Base-by-base conservation (phyloP, 2,888 invertebrate species). In the Cepaea hortensis region DNA sequence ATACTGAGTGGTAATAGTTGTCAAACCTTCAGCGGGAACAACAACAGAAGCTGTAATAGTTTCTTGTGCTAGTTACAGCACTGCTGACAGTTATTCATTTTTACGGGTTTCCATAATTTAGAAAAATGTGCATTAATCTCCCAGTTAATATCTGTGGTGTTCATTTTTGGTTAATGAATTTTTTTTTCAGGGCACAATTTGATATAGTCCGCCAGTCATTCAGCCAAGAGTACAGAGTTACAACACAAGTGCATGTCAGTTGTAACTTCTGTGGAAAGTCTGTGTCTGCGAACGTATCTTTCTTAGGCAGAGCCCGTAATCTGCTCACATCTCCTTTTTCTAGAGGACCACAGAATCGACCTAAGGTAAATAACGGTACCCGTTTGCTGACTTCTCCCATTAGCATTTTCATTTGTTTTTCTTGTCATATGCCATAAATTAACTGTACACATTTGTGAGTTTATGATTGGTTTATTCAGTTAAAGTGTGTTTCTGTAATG, bases 221-320 rank as follows among this genome's bases (percentile, higher is more conserved):
- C 75, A 91, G 91, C 82, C 89, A 91, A 90, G 89, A 88, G 7
- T 87, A 89, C 9, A 88, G 89, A 55, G 92, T 92, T 15, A 93
- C 93, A 5, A 94, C 95, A 90, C 95, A 95, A 93, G 96, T 97
- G 68, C 97, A 96, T 93, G 96, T 98, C 86, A 97, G 97, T 7
- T 99, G 99, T 95, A 98, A 97, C 93, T 99, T 98, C 95, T 99
- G 98, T 95, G 97, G 98, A 83, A 98, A 98, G 95, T 97, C 97
- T 89, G 97, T 98, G 65, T 92, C 93, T 50, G 61, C 80, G 50
- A 87, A 75, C 35, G 23, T 84, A 65, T 85, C 87, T n/a, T 73
- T 82, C 72, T 82, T 82, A 35, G 70, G 70, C 72, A 82, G 82
- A 72, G 82, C 82, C 7, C 82, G 82, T 35, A 82, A 70, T 68